Evolutionary conservation across 2,797 vertebrate species (phyloP), one percentile per base, ranked within the genome.

Genomic region (Syngnathus acus): DNA sequence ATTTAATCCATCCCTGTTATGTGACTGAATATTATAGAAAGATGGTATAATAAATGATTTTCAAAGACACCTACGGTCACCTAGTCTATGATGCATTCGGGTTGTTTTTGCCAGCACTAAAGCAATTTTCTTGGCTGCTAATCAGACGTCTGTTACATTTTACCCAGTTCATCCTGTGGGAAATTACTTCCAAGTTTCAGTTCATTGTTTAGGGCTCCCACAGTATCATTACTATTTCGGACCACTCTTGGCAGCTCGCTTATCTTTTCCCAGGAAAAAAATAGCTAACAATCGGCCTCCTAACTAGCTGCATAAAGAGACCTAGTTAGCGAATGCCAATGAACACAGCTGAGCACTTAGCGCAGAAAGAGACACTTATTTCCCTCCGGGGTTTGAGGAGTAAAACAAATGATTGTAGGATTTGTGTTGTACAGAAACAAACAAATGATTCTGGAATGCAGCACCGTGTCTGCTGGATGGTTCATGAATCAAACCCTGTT

Each of bases 141-240:
- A 57, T 57, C 55, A 37, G 55, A 16, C 14, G 32, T 37, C 55
- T 57, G 26, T 14, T 57, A 37, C 55, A 57, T 32, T 32, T 32
- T 16, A 6, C 26, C 55, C 2, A 16, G 26, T 57, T 57, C 14
- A 57, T 57, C 55, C 55, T 57, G 26, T 57, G 55, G 55, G 55
- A 57, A 57, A 57, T 57, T 57, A 57, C 26, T 17, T 57, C 32
- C 55, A 57, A 37, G 14, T 57, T 57, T 38, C 26, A 57, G 55
- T 57, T 57, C 55, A 57, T 57, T 57, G 55, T 57, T 57, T 57
- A 57, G 55, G 55, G 55, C 55, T 57, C 55, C 55, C 55, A 57
- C 55, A 57, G 55, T 57, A 57, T 57, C 55, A 57, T 57, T 57
- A 57, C 55, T 57, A 57, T 57, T 57, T 57, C 32, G 55, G 55